Percentiles rank a stretch among this genome's conserved stretches.
These are phyloP conservation scores for Dione juno DNA, from an alignment of 2,888 invertebrate genomes.

Conservation along the genomic window DNA sequence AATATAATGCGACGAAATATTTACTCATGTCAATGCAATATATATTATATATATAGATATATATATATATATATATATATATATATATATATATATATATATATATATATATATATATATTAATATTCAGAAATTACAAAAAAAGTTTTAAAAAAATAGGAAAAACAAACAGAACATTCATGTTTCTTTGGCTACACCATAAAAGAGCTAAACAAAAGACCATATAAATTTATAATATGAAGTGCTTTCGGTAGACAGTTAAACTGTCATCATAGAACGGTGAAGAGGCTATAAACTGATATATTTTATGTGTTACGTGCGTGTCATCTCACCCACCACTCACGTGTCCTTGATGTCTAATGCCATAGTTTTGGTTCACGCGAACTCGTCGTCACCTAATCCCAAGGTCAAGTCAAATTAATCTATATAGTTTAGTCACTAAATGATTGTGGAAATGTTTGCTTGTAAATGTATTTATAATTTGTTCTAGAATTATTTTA, in stretches of 20 bases:
- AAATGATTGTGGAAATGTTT: neutral
- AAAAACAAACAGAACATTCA: neutral
- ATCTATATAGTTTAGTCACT: neutral
- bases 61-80: too few species aligned
- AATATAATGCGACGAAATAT: too few species aligned
- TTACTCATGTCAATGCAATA: too few species aligned
- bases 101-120: too few species aligned
- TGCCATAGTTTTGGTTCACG: constrained; percentile 37
- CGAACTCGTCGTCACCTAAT: constrained; percentile 40
- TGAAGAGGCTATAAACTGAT: constrained; percentile 35
- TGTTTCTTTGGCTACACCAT: neutral
- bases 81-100: too few species aligned
- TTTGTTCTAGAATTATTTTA: constrained; percentile 5
- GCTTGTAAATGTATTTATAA: neutral
- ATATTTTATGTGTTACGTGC: constrained; percentile 36
- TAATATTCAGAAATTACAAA: too few species aligned
- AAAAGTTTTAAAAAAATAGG: neutral
- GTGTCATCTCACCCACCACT: constrained; percentile 26
- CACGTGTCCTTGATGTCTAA: constrained; percentile 35
- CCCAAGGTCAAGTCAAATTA: constrained; percentile 46
- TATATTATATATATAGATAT: too few species aligned
- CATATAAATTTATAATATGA: constrained; percentile 5
- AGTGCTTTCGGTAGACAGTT: constrained; percentile 21
- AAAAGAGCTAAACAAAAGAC: neutral
- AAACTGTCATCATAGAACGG: constrained; percentile 33